Base-by-base conservation (phyloP, 1,140 invertebrate genomes). In the Parasteatoda tepidariorum region DNA sequence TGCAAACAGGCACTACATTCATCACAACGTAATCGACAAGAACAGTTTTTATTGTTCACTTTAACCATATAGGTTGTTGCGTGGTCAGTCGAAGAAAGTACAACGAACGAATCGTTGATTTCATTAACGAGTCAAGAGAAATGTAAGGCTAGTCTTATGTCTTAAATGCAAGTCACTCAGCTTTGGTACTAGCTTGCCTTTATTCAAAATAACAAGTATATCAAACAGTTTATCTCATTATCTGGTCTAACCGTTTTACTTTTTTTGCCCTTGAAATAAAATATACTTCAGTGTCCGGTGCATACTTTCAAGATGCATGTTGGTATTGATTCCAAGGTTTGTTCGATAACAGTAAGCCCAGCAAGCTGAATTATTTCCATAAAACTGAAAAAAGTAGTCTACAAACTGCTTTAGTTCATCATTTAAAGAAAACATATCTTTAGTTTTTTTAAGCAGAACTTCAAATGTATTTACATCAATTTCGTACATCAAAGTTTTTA, bases 301-400 rank as follows among this genome's bases (percentile, higher is more conserved):
- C 55, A 74, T 57, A 18, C 54, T 5, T 33, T 74, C 71, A 15
- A 74, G 15, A 33, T 59, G 71, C 54, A 74, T 74, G 18, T 59
- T 59, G 13, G 54, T 74, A 22, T 74, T 74, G 13, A 74, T 0
- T 5, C 28, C 55, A 15, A 24, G 3, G 24, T 74, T 15, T n/a
- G 31, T 13, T 61, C 48, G 30, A 59, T 64, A 61, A 31, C 31
- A 61, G 33, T 62, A 76, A 24, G 57, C 73, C 38, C 73, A 76
- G 22, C 24, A 0, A 5, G 0, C 3, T 38, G 33, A 4, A 61
- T 22, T 38, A 38, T 76, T 0, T 48, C 9, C 9, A 48, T 48
- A 48, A 48, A 13, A 41, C 38, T 41, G 38, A 6, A 41, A 5
- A 6, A 6, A 41, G 5, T 5, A 6, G 13, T 41, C 38, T 6